Base-by-base conservation (phyloP, 2,888 invertebrate genomes). In the Leucania comma region DNA sequence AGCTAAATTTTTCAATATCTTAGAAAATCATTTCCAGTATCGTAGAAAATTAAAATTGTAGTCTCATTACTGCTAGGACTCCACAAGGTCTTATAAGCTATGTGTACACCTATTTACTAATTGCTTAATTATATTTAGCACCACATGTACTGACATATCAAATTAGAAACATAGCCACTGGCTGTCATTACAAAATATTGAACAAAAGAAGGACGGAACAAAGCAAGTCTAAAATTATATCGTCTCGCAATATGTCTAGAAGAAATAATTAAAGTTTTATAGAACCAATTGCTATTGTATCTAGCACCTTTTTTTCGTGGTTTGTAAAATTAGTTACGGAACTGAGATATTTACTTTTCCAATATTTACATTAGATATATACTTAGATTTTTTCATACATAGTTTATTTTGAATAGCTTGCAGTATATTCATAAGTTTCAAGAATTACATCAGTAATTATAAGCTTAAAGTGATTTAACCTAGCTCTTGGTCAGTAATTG, bases 61-160 rank as follows among this genome's bases (percentile, higher is more conserved):
- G 35, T 2, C 2, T 46, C 14, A 75, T 46, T 46, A 48, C 6
- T 1, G 2, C 5, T 26, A 5, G 12, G 17, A 6, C n/a, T 20
- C 2, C 14, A 8, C 64, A 72, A 72, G 57, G 78, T 50, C 64
- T 48, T 26, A n/a, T 5, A 53, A 42, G 48, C 3, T n/a, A 50
- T 48, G 29, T 17, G 1, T n/a, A 57, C 12, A 38, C 38, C 3
- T 14, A 38, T 38, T 38, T 38, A n/a, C n/a, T n/a, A n/a, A n/a
- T n/a, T n/a, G n/a, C n/a, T n/a, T n/a, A n/a, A n/a, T n/a, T n/a
- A n/a, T n/a, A n/a, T n/a, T n/a, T n/a, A n/a, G n/a, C n/a, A n/a
- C n/a, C n/a, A n/a, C n/a, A n/a, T n/a, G n/a, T n/a, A n/a, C n/a
- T 78, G 78, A 72, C 72, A 72, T 32, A 32, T 57, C 22, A 72